Base-by-base conservation (phyloP, 2,797 vertebrate species). In the Smutsia temminckii region DNA sequence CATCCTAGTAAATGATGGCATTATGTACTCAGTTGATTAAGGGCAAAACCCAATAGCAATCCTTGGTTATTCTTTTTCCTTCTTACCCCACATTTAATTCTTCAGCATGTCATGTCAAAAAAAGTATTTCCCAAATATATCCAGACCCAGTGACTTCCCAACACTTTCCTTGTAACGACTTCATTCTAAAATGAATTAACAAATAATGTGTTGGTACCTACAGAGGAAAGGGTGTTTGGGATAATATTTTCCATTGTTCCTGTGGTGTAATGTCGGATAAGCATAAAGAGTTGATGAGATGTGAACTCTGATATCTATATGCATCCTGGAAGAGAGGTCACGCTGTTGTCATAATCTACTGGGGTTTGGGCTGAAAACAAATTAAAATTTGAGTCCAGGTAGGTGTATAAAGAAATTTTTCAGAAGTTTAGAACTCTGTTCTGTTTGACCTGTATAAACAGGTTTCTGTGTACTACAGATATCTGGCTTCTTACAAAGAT, bases 321-420 rank as follows among this genome's bases (percentile, higher is more conserved):
- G 13, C n/a, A 23, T 80, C 85, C 29, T 51, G 51, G 51, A 92
- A 83, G 2, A 49, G 71, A 72, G 71, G 27, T 87, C 61, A 75
- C 0, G 11, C 17, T 20, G 34, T 32, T 61, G 12, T 21, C 75
- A 37, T 75, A 85, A 88, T 49, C 80, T 34, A 68, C 0, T 55
- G 23, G 25, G 29, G 57, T 61, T 95, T 87, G 83, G 87, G 37
- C 55, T 79, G 10, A 81, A 53, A 71, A 49, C 40, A 92, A 89
- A 85, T 84, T 87, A 86, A 81, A 93, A 92, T 69, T 63, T 57
- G 42, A 95, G 53, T 69, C 74, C 29, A 69, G 25, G 78, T n/a
- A 83, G 13, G 46, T 88, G 91, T 68, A 20, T 42, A 64, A 37
- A 85, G n/a, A 74, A 59, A 81, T 68, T 59, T 57, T 84, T 85